Evolutionary conservation across 2,113 vertebrate species (phyloP), one percentile per base, ranked within the genome.

Genomic region (Clarias magur): DNA sequence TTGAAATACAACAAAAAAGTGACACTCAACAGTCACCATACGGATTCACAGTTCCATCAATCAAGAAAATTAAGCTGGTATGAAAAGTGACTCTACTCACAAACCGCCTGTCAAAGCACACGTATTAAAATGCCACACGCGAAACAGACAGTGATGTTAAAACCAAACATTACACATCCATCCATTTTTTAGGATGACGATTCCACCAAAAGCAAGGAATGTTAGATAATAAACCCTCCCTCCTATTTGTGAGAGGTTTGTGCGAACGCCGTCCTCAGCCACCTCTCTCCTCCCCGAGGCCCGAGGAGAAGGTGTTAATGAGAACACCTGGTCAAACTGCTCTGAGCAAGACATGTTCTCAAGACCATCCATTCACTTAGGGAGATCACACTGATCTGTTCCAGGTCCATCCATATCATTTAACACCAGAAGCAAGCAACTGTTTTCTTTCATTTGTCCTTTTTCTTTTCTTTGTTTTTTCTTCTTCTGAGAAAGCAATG

Each of bases 341-440:
- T 83, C 79, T 89, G 86, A 89, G 89, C 80, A 56, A 91, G 85
- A 89, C 60, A 62, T 90, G 88, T 90, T 91, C 85, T 87, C 60
- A 34, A 72, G 68, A 80, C 30, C 9, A 21, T 80, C 73, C 25
- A 21, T 56, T 57, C 67, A 53, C 42, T 63, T 56, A 53, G 56
- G 65, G 56, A 75, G 70, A 79, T 84, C 85, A 80, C 82, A 60
- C 81, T 75, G 42, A 54, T 87, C 53, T 68, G 30, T 59, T 86
- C 78, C 59, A 70, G 54, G 30, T 82, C 34, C 57, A 59, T 72
- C 65, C 60, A 60, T 30, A 78, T 42, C 62, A 16, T 34, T 59
- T 68, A 72, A 59, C 42, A 42, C 60, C 16, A 27, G 34, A 72
- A 23, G 25, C 16, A 82, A 38, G 34, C 73, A 85, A 48, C 12